Percentiles rank a stretch among this genome's conserved stretches.
These are phyloP conservation scores for Tetramorium alpestre DNA, from an alignment of 1,140 invertebrate genomes.

Conservation along the genomic window DNA sequence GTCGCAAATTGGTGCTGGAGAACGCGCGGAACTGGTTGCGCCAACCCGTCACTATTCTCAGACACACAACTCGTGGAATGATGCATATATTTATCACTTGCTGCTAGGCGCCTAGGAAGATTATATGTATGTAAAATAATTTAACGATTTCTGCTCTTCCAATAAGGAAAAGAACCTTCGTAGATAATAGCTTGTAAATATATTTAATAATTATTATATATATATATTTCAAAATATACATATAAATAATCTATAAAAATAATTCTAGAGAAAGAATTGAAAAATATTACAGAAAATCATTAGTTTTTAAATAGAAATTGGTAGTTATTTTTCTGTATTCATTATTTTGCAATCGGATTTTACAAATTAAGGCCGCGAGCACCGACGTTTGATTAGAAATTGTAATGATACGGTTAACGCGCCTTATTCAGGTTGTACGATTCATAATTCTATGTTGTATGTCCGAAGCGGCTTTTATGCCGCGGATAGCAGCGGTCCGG, in stretches of 20 bases:
- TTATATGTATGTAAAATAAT: neutral
- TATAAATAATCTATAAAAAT: neutral
- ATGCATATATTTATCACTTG: slow-evolving; percentile 23
- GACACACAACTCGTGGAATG: neutral
- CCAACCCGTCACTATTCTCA: slow-evolving; percentile 29
- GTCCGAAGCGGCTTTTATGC: slow-evolving; percentile 72
- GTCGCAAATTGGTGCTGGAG: slow-evolving; percentile 65
- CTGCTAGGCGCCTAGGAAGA: neutral
- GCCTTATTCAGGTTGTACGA: slow-evolving; percentile 46
- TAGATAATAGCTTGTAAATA: neutral
- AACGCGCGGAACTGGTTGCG: slow-evolving; percentile 54
- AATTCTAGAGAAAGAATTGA: neutral
- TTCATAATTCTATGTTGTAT: slow-evolving; percentile 74
- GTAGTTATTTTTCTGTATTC: neutral
- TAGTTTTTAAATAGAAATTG: neutral
- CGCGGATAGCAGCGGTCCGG: slow-evolving; percentile 47
- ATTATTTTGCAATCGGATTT: slow-evolving; percentile 26
- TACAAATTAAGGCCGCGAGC: slow-evolving; percentile 20
- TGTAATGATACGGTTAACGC: slow-evolving; percentile 56
- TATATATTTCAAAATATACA: neutral
- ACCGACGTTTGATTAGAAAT: slow-evolving; percentile 44
- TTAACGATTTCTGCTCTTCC: neutral
- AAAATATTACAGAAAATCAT: neutral
- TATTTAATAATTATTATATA: neutral
- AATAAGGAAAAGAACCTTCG: neutral